Evolutionary conservation across 1,140 invertebrate genomes (phyloP).

Genomic region (Stratiolaelaps scimitus): DNA sequence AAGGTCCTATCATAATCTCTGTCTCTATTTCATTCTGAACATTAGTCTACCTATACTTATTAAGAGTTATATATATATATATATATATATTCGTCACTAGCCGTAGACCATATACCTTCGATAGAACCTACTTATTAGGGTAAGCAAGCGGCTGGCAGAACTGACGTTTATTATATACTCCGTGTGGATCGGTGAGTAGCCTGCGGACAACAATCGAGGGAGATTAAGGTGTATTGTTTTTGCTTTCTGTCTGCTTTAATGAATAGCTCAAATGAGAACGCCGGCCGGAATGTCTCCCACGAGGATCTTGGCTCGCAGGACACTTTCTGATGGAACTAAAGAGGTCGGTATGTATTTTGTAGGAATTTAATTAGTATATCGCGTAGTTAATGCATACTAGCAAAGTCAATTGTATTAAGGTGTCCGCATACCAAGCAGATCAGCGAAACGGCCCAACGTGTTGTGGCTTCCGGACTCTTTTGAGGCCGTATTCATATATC

Average conservation of each 20-base stretch:
- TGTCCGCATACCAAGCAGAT: too few species aligned
- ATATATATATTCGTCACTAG: not conserved
- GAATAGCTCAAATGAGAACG: not conserved
- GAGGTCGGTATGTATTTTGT: too few species aligned
- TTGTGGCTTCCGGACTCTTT: too few species aligned
- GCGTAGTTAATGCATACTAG: not conserved
- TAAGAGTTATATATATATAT: too few species aligned
- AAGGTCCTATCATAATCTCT: too few species aligned
- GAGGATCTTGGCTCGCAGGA: not conserved
- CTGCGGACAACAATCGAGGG: not conserved
- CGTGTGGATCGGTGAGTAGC: not conserved
- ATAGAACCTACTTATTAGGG: not conserved
- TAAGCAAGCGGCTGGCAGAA: not conserved
- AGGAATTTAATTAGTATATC: too few species aligned
- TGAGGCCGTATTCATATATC: too few species aligned
- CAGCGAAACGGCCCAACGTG: too few species aligned
- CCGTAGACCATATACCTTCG: not conserved
- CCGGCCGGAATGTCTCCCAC: not conserved
- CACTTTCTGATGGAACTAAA: slow-evolving; percentile 2
- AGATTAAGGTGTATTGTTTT: not conserved
- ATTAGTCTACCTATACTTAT: too few species aligned
- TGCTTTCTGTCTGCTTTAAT: too few species aligned
- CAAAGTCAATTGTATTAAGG: not conserved
- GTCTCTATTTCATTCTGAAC: too few species aligned
- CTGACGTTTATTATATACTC: not conserved